Evolutionary conservation across 37 sponge, comb jelly and placozoan genomes (phyloP).

Genomic region (Halichondria panicea): DNA sequence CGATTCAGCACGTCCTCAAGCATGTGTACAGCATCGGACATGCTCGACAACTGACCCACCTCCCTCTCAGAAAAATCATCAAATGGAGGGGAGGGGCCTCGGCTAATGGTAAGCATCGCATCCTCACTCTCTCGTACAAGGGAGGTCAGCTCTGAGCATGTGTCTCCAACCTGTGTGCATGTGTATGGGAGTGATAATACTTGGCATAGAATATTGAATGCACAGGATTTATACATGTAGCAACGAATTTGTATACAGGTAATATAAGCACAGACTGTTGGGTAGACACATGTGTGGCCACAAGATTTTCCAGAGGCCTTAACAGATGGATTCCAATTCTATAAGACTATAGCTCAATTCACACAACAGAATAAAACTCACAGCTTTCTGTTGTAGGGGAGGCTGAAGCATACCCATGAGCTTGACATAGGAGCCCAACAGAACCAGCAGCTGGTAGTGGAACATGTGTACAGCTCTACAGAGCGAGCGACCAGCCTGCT

Average conservation of each 20-base stretch:
- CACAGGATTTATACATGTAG: no score
- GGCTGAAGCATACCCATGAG: conserved; percentile 42
- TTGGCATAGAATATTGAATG: no score
- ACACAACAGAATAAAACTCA: no score
- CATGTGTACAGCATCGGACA: conserved; percentile 19
- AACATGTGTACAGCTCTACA: conserved; percentile 75
- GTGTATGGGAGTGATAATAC: neutral
- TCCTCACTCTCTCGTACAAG: conserved; percentile 1
- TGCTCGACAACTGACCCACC: conserved; percentile 1
- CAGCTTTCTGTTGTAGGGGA: conserved; percentile 13
- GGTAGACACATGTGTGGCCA: no score
- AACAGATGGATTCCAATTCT: no score
- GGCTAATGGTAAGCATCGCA: conserved; percentile 13
- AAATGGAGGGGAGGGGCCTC: conserved; percentile 23
- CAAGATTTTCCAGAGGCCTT: no score
- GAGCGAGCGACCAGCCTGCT: conserved; percentile 36
- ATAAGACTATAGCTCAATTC: no score
- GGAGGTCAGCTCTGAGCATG: conserved; percentile 55
- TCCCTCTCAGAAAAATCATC: conserved; percentile 14
- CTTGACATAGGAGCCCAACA: conserved; percentile 74
- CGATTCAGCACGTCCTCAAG: conserved; percentile 45
- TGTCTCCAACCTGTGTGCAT: conserved; percentile 38
- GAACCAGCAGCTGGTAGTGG: conserved; percentile 80
- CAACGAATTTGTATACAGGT: no score
- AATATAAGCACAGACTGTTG: no score